Evolutionary conservation across 2,888 invertebrate species (phyloP).

Genomic region (Tholera decimalis): DNA sequence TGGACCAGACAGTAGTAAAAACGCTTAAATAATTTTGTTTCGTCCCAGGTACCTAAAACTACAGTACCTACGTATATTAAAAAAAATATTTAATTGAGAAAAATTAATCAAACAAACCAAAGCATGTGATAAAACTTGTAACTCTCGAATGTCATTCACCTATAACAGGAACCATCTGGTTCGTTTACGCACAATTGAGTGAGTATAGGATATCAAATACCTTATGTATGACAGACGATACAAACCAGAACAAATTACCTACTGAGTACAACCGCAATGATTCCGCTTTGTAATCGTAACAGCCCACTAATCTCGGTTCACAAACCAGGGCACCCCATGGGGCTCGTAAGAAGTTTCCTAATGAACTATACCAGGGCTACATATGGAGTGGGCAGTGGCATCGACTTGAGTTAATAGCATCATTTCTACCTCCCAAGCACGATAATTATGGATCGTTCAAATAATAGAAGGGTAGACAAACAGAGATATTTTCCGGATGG

Average conservation of each 20-base stretch:
- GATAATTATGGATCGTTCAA: conserved; percentile 46
- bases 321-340: conserved; percentile 23
- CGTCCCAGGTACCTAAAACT: too few species aligned
- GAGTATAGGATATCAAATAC: too few species aligned
- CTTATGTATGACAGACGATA: background rate
- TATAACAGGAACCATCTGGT: too few species aligned
- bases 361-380: conserved; percentile 31
- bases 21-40: too few species aligned
- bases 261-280: conserved; percentile 10
- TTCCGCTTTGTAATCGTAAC: conserved; percentile 2
- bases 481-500: conserved; percentile 19
- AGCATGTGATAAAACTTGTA: too few species aligned
- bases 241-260: background rate
- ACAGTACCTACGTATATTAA: too few species aligned
- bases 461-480: conserved; percentile 22
- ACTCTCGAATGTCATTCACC: too few species aligned
- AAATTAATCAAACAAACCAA: too few species aligned
- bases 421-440: conserved; percentile 44
- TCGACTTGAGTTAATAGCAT: conserved; percentile 52
- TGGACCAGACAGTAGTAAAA: too few species aligned
- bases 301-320: conserved; percentile 11
- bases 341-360: conserved; percentile 43
- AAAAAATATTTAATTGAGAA: too few species aligned
- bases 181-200: too few species aligned
- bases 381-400: conserved; percentile 23